These are phyloP conservation scores for Seira musarum DNA, from an alignment of 2,888 invertebrate genomes.

Conservation along the genomic window DNA sequence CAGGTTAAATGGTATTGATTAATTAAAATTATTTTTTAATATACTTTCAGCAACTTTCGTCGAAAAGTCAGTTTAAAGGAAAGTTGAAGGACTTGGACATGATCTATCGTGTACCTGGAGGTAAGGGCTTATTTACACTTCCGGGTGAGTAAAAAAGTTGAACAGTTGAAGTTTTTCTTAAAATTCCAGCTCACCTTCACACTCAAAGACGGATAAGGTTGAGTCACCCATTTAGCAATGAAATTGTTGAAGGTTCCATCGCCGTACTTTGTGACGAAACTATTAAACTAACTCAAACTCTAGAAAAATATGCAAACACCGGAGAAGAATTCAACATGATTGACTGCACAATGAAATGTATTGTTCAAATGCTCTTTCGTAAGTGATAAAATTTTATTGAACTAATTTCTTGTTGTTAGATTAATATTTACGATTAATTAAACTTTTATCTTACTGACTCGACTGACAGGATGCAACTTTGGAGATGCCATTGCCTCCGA, in stretches of 20 bases:
- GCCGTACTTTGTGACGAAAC: conserved; percentile 30
- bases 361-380: conserved; percentile 30
- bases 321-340: conserved; percentile 28
- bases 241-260: conserved; percentile 26
- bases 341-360: not conserved
- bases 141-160: conserved; percentile 11
- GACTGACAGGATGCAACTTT: conserved; percentile 26
- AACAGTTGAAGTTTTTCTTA: not conserved
- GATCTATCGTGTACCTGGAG: conserved; percentile 35
- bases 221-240: conserved; percentile 28
- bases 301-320: conserved; percentile 2
- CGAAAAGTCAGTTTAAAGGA: conserved; percentile 32
- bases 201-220: conserved; percentile 14
- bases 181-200: conserved; percentile 27
- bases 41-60: conserved; percentile 28
- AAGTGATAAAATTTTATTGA: not conserved
- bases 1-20: not conserved
- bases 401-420: not conserved
- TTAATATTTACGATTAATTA: not conserved
- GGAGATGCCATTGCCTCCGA: conserved; percentile 32
- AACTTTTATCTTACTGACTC: not conserved
- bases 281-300: not conserved
- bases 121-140: conserved; percentile 22
- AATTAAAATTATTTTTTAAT: not conserved
- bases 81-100: conserved; percentile 35